Evolutionary conservation across 2,888 invertebrate genomes (phyloP).

Genomic region (Pristionchus exspectatus): DNA sequence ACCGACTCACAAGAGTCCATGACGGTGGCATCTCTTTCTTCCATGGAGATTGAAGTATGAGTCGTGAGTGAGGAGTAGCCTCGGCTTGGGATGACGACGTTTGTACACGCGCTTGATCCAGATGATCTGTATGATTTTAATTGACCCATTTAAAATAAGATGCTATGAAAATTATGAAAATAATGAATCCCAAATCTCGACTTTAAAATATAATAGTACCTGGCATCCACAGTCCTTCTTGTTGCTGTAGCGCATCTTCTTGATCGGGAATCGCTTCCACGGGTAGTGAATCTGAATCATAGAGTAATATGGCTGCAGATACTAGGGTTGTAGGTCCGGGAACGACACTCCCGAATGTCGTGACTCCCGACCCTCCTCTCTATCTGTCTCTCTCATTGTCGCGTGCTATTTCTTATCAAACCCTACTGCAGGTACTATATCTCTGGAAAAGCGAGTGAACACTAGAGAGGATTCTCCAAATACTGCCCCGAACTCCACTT

Average conservation of each 20-base stretch:
- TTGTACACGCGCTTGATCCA: constrained; percentile 51
- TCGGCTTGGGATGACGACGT: constrained; percentile 42
- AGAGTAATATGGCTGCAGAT: too few species aligned
- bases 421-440: too few species aligned
- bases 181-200: too few species aligned
- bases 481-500: too few species aligned
- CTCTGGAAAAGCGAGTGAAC: too few species aligned
- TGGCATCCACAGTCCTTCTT: constrained; percentile 49
- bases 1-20: background rate
- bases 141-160: background rate
- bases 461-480: too few species aligned
- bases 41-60: constrained; percentile 41
- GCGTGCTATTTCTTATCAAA: too few species aligned
- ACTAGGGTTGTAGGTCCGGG: too few species aligned
- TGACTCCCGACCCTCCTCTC: too few species aligned
- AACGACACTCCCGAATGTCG: too few species aligned
- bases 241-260: constrained; percentile 13
- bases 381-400: too few species aligned
- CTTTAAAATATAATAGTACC: background rate
- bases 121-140: background rate
- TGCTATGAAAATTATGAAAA: background rate
- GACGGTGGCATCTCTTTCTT: background rate
- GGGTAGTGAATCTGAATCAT: constrained; percentile 7
- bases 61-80: constrained; percentile 20
- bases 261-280: constrained; percentile 48